Evolutionary conservation across 2,888 invertebrate genomes (phyloP), one percentile per base, ranked within the genome.

Genomic region (Melangyna quadrimaculata): DNA sequence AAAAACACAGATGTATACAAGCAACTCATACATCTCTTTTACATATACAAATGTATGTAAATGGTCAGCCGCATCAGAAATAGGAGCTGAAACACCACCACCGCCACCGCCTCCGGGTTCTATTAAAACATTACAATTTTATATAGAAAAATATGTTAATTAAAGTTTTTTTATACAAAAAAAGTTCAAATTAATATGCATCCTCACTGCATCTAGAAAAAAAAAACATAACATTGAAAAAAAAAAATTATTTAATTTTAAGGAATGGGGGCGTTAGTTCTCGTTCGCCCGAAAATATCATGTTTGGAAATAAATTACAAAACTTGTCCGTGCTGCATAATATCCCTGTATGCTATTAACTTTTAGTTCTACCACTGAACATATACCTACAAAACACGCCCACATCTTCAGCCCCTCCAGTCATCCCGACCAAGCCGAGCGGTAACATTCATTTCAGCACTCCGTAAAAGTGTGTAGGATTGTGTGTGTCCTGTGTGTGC

Each of bases 261-360:
- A 14, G 48, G 35, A 45, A 61, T 45, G 67, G 14, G 43, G 14
- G 22, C 5, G 4, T 40, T 10, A 63, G 84, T 71, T 75, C n/a
- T n/a, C 72, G 67, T 59, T 70, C 69, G 73, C 61, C 69, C 78
- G n/a, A 70, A 74, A 82, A 87, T 78, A 78, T 82, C 87, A 82
- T 87, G 87, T 87, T 87, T 82, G 82, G 59, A 78, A 82, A 87
- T 82, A 87, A 87, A 87, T 87, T 87, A 82, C 87, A 74, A 87
- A 87, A 87, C 87, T 87, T 87, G 87, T 82, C 78, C 87, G 74
- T 82, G 65, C 87, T 59, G 53, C 71, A 78, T 73, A 87, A 74
- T 74, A 78, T 74, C 63, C 43, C n/a, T n/a, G 29, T 29, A 17
- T 55, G 19, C 57, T 65, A 73, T 74, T 82, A 78, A 87, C 78